Base-by-base conservation (phyloP, 2,113 vertebrate genomes). In the Xiphophorus maculatus region DNA sequence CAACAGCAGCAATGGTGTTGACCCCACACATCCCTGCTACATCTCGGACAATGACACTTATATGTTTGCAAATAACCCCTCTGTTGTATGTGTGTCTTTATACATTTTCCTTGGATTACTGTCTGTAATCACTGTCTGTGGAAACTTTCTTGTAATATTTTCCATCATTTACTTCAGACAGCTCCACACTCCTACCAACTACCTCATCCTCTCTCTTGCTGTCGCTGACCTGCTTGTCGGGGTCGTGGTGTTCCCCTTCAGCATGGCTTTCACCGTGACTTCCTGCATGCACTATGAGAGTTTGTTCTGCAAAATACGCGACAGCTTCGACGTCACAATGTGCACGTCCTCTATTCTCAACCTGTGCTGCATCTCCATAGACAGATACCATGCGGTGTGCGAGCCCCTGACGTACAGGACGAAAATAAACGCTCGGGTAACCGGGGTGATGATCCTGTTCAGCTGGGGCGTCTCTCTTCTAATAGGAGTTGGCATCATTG, bases 401-500 rank as follows among this genome's bases (percentile, higher is more conserved):
- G 73, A 83, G 28, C 91, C 91, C 60, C 71, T 97, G 62, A 92
- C 88, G n/a, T 97, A 97, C 62, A 94, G 90, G 86, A 75, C 75
- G 28, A 95, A 89, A 79, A 95, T 96, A 60, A 96, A 73, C 19
- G 32, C 76, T 73, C 73, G 64, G 14, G 87, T 93, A 27, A 73
- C 92, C n/a, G 3, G 85, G 33, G 37, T 82, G 15, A 96, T 97
- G 95, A 94, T 97, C 15, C 28, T 88, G 9, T 11, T 94, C 28
- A 94, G 93, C 60, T 97, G 96, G 96, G 76, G 84, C 3, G 2
- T 94, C 3, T 92, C 96, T 66, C 93, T 89, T 67, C 35, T 93
- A 69, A 94, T 95, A 85, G 95, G 86, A 66, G 94, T 96, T 86
- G 91, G 91, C n/a, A 62, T 71, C 58, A 62, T 60, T 1, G 22